Conservation (phyloP, 2,113 vertebrate species). For the Callospermophilus lateralis region DNA sequence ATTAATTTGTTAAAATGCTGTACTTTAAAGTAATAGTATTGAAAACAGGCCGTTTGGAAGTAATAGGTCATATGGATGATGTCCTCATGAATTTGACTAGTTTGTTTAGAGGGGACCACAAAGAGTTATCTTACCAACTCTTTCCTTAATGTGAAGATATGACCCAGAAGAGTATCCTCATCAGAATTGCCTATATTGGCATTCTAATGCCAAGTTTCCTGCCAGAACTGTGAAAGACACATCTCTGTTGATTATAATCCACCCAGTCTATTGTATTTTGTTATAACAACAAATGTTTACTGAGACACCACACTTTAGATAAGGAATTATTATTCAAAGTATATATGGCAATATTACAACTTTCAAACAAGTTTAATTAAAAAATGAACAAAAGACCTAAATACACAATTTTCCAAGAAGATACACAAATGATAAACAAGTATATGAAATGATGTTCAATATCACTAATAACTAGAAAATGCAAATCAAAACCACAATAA, state of each 20-base stretch:
- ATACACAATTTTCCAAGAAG: not conserved
- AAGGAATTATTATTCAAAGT: not conserved
- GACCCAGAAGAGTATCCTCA: not conserved
- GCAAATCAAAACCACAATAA: not conserved
- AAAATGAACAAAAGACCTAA: not conserved
- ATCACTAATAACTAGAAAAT: not conserved
- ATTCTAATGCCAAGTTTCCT: not conserved
- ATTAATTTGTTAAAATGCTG: not conserved
- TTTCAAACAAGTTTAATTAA: not conserved
- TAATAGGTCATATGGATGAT: not conserved
- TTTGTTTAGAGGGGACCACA: not conserved
- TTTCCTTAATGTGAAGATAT: not conserved
- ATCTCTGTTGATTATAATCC: not conserved
- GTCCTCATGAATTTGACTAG: not conserved
- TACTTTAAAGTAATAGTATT: not conserved
- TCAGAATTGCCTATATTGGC: too few species aligned
- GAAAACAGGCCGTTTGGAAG: not conserved
- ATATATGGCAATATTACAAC: not conserved
- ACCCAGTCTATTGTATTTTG: not conserved
- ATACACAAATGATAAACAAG: too few species aligned
- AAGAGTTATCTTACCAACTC: not conserved
- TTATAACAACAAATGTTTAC: not conserved
- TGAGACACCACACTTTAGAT: not conserved
- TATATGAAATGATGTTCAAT: not conserved
- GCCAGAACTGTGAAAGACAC: not conserved